Conservation (phyloP, 2,888 invertebrate species). For the Pelosia muscerda region DNA sequence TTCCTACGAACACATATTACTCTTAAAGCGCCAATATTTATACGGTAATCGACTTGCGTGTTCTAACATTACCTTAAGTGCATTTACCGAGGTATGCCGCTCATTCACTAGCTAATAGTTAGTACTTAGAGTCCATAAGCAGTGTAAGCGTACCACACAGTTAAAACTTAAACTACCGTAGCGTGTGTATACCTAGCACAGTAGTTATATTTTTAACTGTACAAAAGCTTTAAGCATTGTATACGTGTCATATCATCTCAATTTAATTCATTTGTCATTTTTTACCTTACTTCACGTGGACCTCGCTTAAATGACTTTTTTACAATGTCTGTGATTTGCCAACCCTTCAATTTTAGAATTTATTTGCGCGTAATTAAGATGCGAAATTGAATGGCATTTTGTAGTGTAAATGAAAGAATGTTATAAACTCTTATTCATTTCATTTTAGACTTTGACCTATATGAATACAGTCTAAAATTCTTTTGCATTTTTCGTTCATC, state of each 20-base stretch:
- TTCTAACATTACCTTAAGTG: slow-evolving; percentile 13
- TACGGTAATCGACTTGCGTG: neutral
- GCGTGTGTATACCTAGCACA: neutral
- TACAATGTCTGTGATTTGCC: too few relatives aligned
- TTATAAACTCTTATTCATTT: too few relatives aligned
- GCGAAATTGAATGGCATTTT: too few relatives aligned
- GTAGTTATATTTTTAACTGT: slow-evolving; percentile 4
- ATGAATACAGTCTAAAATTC: too few relatives aligned
- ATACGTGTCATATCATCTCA: neutral
- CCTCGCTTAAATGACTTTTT: too few relatives aligned
- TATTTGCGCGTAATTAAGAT: too few relatives aligned
- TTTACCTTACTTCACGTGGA: too few relatives aligned
- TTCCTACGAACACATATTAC: neutral
- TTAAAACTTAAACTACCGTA: neutral
- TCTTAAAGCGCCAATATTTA: slow-evolving; percentile 13
- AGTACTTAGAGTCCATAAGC: slow-evolving; percentile 8
- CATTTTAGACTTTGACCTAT: too few relatives aligned
- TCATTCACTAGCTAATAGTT: slow-evolving; percentile 13
- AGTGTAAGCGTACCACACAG: slow-evolving; percentile 1
- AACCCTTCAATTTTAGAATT: too few relatives aligned
- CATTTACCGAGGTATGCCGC: slow-evolving; percentile 10
- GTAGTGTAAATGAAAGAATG: too few relatives aligned
- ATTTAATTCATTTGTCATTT: neutral
- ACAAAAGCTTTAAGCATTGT: neutral
- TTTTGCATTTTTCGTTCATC: too few relatives aligned